Conservation (phyloP, 1,140 invertebrate species). For the Agraylea sexmaculata region DNA sequence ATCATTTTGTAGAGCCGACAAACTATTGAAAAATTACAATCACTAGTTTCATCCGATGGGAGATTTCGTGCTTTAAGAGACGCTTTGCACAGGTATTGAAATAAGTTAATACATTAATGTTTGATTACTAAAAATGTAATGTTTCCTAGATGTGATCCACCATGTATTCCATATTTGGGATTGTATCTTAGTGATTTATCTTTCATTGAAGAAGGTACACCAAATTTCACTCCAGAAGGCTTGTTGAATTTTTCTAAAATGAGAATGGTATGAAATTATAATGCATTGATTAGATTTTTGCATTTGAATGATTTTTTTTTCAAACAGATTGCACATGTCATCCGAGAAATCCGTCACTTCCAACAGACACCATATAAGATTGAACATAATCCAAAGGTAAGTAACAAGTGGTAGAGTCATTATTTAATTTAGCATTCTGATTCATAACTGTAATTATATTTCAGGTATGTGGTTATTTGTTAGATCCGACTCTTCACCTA, state of each 20-base stretch:
- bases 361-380: slow-evolving; percentile 91
- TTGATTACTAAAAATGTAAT: neutral
- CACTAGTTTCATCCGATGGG: slow-evolving; percentile 78
- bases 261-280: slow-evolving; percentile 65
- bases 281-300: slow-evolving; percentile 3
- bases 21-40: slow-evolving; percentile 77
- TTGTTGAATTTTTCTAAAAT: slow-evolving; percentile 94
- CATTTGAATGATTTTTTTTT: slow-evolving; percentile 12
- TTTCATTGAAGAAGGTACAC: slow-evolving; percentile 90
- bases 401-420: slow-evolving; percentile 30
- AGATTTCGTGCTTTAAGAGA: slow-evolving; percentile 80
- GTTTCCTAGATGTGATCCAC: slow-evolving; percentile 68
- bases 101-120: neutral
- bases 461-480: slow-evolving; percentile 51
- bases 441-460: slow-evolving; percentile 1
- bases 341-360: slow-evolving; percentile 82
- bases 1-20: slow-evolving; percentile 64
- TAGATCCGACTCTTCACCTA: slow-evolving; percentile 63
- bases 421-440: slow-evolving; percentile 2
- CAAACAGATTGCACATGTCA: slow-evolving; percentile 83
- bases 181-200: slow-evolving; percentile 88
- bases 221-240: slow-evolving; percentile 81
- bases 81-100: slow-evolving; percentile 55
- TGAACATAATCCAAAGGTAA: slow-evolving; percentile 68
- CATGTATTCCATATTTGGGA: slow-evolving; percentile 86